Base-by-base conservation (phyloP, 2,113 vertebrate species). In the Microtus oregoni region DNA sequence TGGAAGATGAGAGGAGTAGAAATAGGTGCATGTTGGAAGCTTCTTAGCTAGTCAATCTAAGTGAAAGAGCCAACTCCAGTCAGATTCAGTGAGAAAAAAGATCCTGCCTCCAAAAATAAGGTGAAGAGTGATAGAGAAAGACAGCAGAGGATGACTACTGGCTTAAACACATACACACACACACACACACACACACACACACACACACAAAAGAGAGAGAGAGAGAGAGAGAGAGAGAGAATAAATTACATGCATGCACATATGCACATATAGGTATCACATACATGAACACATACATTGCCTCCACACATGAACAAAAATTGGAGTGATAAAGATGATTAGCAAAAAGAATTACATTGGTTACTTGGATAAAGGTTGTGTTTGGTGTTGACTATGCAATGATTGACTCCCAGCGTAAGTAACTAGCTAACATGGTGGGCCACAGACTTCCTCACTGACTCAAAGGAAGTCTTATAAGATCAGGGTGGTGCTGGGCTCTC, bases 321-420 rank as follows among this genome's bases (percentile, higher is more conserved):
- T 14, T 76, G 41, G 35, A 14, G 55, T 83, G 13, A 41, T 63
- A 63, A 83, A 83, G 8, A 4, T 47, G 41, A n/a, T 70, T 4
- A 44, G 32, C 28, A 5, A 41, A 28, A n/a, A 1, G 1, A 20
- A 32, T 73, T 30, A 13, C 70, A 52, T 81, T 77, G 15, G 30
- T n/a, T 24, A 52, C 20, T 63, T 52, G 70, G 15, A 44, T 13
- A 58, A 24, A 19, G 47, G 13, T 30, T 17, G 12, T n/a, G 38
- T 73, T n/a, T 73, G 15, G 2, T 35, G 44, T 24, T 58, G 26
- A 30, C 47, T n/a, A 24, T 44, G 2, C 11, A 65, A 67, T 13
- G 44, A 50, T 10, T 35, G 32, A 4, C 4, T 77, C 5, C 14
- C 2, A 52, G 30, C 7, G 0, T 35, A 22, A 5, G 1, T n/a